Conservation (phyloP, 2,113 vertebrate genomes). For the Rhabdomys dilectus region DNA sequence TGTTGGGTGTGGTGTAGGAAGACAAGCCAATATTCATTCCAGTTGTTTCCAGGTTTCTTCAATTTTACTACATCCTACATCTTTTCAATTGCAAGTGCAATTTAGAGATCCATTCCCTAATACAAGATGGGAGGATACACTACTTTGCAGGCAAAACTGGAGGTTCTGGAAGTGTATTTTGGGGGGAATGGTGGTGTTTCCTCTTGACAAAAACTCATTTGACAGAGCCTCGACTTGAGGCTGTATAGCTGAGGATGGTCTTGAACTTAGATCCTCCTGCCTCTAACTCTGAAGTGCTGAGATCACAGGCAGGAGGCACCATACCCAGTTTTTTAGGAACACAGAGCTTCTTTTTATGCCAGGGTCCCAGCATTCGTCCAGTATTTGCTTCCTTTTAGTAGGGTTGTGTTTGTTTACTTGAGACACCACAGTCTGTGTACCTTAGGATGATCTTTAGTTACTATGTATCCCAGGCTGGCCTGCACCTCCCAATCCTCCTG, state of each 20-base stretch:
- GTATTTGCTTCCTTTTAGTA: neutral
- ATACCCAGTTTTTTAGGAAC: neutral
- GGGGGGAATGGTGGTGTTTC: neutral
- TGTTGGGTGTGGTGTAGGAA: too few species aligned
- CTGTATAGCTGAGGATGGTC: neutral
- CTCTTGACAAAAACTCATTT: neutral
- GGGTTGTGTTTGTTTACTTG: neutral
- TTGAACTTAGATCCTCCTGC: neutral
- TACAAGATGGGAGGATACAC: neutral
- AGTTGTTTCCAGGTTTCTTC: neutral
- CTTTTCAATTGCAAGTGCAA: neutral
- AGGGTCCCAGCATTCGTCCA: too few species aligned
- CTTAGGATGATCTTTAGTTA: neutral
- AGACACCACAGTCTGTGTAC: neutral
- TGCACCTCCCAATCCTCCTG: neutral
- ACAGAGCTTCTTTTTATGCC: neutral
- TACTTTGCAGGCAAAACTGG: neutral
- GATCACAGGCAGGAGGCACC: neutral
- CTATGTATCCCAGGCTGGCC: neutral
- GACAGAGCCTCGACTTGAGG: neutral
- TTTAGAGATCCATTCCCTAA: neutral
- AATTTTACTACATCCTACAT: neutral
- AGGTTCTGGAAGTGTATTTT: neutral
- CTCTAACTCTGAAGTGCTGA: neutral
- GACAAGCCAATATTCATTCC: neutral